Conservation (phyloP, 2,888 invertebrate species). For the Synergus laeviventris region DNA sequence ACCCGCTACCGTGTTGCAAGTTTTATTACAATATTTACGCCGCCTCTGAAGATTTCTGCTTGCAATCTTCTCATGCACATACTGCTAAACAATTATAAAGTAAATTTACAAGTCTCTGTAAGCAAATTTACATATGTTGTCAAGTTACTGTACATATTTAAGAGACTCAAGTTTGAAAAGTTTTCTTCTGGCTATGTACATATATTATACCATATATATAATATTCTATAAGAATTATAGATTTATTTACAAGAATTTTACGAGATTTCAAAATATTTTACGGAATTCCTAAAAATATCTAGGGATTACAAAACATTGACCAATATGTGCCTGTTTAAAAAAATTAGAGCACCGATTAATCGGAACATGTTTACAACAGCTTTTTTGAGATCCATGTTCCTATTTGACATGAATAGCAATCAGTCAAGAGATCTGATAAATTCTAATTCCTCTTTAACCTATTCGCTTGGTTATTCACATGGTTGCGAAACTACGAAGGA, state of each 20-base stretch:
- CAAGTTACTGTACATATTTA: background rate
- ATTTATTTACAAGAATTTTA: no score
- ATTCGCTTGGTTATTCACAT: background rate
- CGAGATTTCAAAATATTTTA: no score
- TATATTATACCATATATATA: no score
- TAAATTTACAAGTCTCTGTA: background rate
- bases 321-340: background rate
- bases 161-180: background rate
- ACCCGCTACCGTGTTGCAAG: background rate
- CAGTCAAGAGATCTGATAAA: background rate
- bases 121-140: background rate
- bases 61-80: background rate
- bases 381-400: constrained; percentile 1
- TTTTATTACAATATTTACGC: background rate
- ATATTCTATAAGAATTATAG: no score
- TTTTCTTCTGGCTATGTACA: background rate
- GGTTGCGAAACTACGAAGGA: background rate
- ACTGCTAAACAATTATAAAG: background rate
- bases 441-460: background rate
- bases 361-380: background rate
- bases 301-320: background rate
- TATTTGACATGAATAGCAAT: background rate
- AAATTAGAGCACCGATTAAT: background rate
- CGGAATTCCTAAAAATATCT: no score
- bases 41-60: background rate